Evolutionary conservation across 2,888 invertebrate species (phyloP).

Genomic region (Tenthredo mesomela): DNA sequence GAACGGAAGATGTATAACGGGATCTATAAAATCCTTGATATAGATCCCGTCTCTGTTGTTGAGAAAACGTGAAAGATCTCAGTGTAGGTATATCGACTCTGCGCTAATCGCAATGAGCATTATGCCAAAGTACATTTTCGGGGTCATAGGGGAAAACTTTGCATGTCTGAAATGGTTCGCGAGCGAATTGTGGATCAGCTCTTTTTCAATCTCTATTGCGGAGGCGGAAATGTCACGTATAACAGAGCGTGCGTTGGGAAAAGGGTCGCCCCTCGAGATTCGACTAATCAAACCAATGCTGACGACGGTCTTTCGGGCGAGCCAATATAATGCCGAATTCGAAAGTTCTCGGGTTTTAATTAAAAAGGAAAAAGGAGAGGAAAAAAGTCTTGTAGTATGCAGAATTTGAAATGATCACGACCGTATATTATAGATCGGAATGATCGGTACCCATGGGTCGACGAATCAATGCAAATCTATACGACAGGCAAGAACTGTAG

Average conservation of each 20-base stretch:
- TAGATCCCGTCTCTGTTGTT: not conserved
- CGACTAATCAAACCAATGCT: conserved; percentile 20
- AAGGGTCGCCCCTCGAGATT: conserved; percentile 4
- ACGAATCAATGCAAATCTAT: not conserved
- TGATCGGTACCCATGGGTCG: not conserved
- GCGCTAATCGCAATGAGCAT: not conserved
- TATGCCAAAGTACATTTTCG: not conserved
- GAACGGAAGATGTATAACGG: conserved; percentile 9
- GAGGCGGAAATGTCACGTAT: conserved; percentile 1
- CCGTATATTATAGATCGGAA: not conserved
- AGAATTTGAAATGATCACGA: not conserved
- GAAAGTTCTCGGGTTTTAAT: not conserved
- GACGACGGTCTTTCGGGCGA: conserved; percentile 6
- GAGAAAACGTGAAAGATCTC: not conserved
- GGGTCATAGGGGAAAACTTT: not conserved
- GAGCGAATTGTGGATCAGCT: conserved; percentile 1
- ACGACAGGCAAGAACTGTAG: not conserved
- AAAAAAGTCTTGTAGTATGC: not conserved
- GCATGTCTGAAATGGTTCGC: not conserved
- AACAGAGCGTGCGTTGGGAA: not conserved
- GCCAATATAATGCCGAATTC: not conserved
- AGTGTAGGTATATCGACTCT: not conserved
- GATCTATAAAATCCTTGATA: not conserved
- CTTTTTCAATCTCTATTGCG: not conserved
- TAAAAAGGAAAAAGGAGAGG: not conserved